Base-by-base conservation (phyloP, 2,797 vertebrate genomes). In the Scolopax bukidnonensis region DNA sequence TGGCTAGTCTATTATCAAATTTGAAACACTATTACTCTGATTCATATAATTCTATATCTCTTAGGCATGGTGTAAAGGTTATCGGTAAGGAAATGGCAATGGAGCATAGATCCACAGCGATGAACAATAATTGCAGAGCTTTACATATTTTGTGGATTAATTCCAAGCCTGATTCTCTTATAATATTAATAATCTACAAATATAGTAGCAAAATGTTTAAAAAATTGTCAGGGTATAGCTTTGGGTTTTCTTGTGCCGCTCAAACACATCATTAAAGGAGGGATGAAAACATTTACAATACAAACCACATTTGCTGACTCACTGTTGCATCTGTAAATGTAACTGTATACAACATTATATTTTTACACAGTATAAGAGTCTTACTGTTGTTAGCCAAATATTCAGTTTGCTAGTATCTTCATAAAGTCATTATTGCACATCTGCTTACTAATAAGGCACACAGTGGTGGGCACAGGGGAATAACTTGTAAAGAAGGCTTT, bases 31-130 rank as follows among this genome's bases (percentile, higher is more conserved):
- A 0, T 0, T 38, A 41, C 15, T n/a, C 25, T 77, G 24, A 43
- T 61, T 70, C 19, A 24, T 30, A 56, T 7, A 2, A 21, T 40
- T 64, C 13, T 56, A 11, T 43, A 71, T 21, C 11, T 11, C 19
- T 41, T 45, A 48, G 6, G 43, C 6, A 1, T 33, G 1, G 0
- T 48, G 6, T 41, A 50, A 87, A 10, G 1, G 12, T 30, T 60
- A 47, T 33, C 9, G 5, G 9, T 59, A 79, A 74, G 9, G 18
- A 69, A 20, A 27, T 11, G 16, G 7, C 4, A 47, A 11, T n/a
- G 30, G 51, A 77, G 11, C 9, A 27, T 17, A 54, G 16, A 7
- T 70, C 17, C 65, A 51, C 10, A 71, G 45, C 40, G 14, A 27
- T 40, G 10, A 82, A 43, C 6, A 40, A 11, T n/a, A 65, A 51